A percentile compares a stretch with the other conserved stretches of the same genome.
Conservation (phyloP, 2,797 vertebrate species). For the Poecilia wingei region DNA sequence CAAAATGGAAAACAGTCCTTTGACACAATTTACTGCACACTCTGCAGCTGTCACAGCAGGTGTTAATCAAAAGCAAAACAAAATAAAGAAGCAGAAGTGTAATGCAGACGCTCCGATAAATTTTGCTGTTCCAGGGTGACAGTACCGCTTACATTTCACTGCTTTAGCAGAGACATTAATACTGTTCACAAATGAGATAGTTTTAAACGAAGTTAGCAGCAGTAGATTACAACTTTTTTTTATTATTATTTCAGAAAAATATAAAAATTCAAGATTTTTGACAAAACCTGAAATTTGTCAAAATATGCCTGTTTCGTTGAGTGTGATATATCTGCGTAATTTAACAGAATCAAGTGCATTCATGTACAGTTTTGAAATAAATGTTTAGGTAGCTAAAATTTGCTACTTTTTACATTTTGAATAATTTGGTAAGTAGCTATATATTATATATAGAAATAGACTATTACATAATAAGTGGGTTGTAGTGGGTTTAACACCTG, state of each 20-base stretch:
- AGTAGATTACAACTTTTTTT: background rate
- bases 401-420: no score
- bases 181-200: background rate
- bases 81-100: background rate
- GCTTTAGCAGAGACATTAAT: background rate
- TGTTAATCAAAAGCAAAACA: constrained; percentile 14
- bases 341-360: background rate
- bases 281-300: background rate
- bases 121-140: background rate
- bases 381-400: background rate
- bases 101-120: constrained; percentile 5
- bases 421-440: no score
- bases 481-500: background rate
- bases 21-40: background rate
- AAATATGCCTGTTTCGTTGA: background rate
- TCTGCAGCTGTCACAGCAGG: constrained; percentile 2
- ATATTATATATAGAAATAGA: background rate
- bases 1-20: constrained; percentile 8
- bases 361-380: background rate
- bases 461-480: background rate
- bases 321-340: background rate
- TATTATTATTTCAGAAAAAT: background rate
- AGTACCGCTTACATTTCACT: no score
- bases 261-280: background rate
- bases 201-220: background rate